A percentile compares a stretch with the other conserved stretches of the same genome.
Evolutionary conservation across 1,140 invertebrate genomes (phyloP).

Genomic region (Halyomorpha halys): DNA sequence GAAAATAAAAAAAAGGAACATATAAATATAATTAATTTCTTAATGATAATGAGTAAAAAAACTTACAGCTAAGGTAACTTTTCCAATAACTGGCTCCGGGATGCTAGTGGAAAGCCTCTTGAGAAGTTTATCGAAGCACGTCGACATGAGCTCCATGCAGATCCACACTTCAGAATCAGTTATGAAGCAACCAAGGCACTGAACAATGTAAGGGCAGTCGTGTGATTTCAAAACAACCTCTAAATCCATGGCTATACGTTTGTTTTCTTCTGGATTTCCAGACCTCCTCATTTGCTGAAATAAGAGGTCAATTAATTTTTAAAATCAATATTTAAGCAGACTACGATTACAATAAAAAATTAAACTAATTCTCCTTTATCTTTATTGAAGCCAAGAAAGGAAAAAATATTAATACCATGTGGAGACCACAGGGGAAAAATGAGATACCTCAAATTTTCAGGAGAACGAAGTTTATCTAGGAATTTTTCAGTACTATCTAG

Average conservation of each 20-base stretch:
- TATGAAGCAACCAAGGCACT: slow-evolving; percentile 94
- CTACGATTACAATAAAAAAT: not conserved
- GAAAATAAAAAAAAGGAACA: too few species aligned
- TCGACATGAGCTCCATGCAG: slow-evolving; percentile 94
- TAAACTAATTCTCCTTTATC: too few species aligned
- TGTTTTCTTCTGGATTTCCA: slow-evolving; percentile 92
- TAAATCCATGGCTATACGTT: slow-evolving; percentile 96
- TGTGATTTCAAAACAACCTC: slow-evolving; percentile 94
- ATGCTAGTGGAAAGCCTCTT: slow-evolving; percentile 74
- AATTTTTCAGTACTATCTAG: too few species aligned
- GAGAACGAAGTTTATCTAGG: too few species aligned
- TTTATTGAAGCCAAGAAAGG: too few species aligned
- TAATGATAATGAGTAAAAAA: not conserved
- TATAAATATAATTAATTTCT: too few species aligned
- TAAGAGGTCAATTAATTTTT: too few species aligned
- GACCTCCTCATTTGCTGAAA: slow-evolving; percentile 93
- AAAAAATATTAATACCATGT: too few species aligned
- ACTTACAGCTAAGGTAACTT: slow-evolving; percentile 89
- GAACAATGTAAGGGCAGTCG: slow-evolving; percentile 93
- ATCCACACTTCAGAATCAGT: slow-evolving; percentile 86
- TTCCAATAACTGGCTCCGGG: slow-evolving; percentile 90
- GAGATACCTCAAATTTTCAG: too few species aligned
- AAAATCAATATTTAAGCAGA: too few species aligned
- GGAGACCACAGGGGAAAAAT: too few species aligned
- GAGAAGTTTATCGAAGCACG: slow-evolving; percentile 93